Percentiles rank a stretch among this genome's conserved stretches.
These are phyloP conservation scores for Gallinago media DNA, from an alignment of 2,113 vertebrate genomes.

Conservation along the genomic window DNA sequence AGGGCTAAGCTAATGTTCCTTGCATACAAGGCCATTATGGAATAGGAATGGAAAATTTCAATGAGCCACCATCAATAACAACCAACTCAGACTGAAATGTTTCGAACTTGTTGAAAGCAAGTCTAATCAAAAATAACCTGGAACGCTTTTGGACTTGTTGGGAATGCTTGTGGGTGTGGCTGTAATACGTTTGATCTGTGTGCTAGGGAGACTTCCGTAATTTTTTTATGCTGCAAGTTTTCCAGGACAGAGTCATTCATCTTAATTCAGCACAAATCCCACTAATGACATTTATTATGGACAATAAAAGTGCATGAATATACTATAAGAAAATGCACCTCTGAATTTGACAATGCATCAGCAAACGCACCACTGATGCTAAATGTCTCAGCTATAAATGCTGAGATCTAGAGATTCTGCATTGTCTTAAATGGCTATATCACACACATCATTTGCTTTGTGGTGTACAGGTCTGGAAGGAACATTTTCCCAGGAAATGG, in stretches of 20 bases:
- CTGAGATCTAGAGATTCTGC: background rate
- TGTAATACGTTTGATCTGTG: background rate
- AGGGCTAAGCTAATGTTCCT: background rate
- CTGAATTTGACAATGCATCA: background rate
- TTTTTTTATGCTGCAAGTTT: background rate
- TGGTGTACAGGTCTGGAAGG: background rate
- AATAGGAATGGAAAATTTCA: slow-evolving; percentile 22
- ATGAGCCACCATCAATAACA: background rate
- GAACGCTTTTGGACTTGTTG: slow-evolving; percentile 54
- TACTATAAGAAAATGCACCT: background rate
- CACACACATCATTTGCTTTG: background rate
- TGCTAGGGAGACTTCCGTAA: background rate
- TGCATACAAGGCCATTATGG: background rate
- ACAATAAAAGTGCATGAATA: background rate
- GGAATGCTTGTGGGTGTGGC: slow-evolving; percentile 46
- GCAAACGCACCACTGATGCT: background rate
- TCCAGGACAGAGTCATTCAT: background rate
- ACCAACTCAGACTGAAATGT: background rate
- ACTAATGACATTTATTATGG: background rate
- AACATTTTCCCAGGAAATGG: background rate
- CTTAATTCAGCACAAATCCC: background rate
- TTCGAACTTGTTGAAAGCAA: slow-evolving; percentile 34
- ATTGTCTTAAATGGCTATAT: background rate
- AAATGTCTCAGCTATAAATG: background rate
- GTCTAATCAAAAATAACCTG: slow-evolving; percentile 40